Percentiles rank a stretch among this genome's conserved stretches.
Conservation (phyloP, 1,140 invertebrate genomes). For the Tachypleus tridentatus region DNA sequence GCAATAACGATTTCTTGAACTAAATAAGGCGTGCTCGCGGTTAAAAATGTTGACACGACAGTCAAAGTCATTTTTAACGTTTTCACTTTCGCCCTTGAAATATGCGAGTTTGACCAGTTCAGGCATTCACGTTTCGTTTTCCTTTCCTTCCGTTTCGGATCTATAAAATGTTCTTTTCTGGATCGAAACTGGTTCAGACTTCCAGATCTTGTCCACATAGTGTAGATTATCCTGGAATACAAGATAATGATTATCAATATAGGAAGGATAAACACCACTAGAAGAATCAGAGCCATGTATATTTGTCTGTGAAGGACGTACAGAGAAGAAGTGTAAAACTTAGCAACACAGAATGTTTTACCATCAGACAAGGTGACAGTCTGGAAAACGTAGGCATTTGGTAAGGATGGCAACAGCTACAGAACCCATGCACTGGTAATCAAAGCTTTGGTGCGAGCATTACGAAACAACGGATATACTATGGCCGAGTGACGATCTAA, state of each 20-base stretch:
- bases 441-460: neutral
- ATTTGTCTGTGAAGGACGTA: neutral
- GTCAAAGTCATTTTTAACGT: conserved; percentile 1
- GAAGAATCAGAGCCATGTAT: neutral
- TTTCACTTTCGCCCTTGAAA: neutral
- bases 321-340: neutral
- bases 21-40: neutral
- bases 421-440: conserved; percentile 7
- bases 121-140: neutral
- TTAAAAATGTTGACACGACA: neutral
- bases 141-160: no score
- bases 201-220: neutral
- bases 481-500: conserved; percentile 32
- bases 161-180: neutral
- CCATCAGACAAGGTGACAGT: neutral
- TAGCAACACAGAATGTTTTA: neutral
- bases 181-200: neutral
- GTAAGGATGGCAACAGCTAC: conserved; percentile 11
- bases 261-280: neutral
- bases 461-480: conserved; percentile 8
- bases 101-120: neutral
- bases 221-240: neutral
- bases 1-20: neutral
- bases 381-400: conserved; percentile 15
- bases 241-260: neutral